Evolutionary conservation across 2,888 invertebrate species (phyloP), one percentile per base, ranked within the genome.

Genomic region (Euzophera pinguis): DNA sequence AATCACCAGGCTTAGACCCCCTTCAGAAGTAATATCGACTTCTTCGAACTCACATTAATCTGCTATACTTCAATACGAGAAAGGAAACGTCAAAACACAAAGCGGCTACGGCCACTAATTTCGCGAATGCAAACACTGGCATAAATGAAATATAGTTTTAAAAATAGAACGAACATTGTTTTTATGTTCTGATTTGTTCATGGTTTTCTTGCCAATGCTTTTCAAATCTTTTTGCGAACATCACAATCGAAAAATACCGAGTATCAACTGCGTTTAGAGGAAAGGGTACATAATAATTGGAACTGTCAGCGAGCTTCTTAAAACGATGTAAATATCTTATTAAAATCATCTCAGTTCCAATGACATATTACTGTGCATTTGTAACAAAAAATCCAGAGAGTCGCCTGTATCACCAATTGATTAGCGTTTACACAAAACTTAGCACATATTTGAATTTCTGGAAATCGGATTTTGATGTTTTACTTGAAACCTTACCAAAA

Each of bases 1-100:
- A 89, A 90, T 90, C 89, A 89, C 72, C 63, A 73, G 73, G 75
- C 79, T 80, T 80, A 81, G 82, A 81, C 81, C 83, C 79, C 83
- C 81, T 85, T 85, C 84, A 83, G 81, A 86, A 87, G 86, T 86
- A 86, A 87, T 83, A 84, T 84, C 79, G 82, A 81, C 83, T 90
- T 90, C 89, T 85, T 84, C 87, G 89, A 90, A 90, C 78, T 76
- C 78, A 62, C 88, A 89, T 90, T 88, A 88, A 87, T 89, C 79
- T 80, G 79, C 81, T 79, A 84, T 84, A 84, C 81, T 85, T 86
- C 84, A 87, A 84, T 80, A 79, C 74, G 71, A 74, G 73, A 86
- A 83, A 79, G 85, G 86, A 84, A 84, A 85, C 75, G 76, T 75
- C 72, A 62, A 67, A 65, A 62, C 71, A 78, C 80, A 83, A 82